Conservation (phyloP, 2,797 vertebrate genomes). For the Tragelaphus oryx region DNA sequence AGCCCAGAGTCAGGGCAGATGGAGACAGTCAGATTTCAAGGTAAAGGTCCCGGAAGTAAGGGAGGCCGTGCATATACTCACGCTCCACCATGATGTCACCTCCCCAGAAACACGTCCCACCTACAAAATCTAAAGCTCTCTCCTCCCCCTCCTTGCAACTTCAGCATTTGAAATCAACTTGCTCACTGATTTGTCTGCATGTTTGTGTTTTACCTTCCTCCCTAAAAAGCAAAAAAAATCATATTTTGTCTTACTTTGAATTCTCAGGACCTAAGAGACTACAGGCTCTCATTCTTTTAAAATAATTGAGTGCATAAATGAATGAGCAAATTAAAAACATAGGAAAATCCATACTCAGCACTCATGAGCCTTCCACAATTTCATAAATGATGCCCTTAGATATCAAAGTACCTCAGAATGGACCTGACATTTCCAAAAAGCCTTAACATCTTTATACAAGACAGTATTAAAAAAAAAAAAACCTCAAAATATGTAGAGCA, state of each 20-base stretch:
- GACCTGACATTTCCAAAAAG: background rate
- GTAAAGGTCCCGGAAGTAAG: background rate
- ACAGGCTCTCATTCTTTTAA: background rate
- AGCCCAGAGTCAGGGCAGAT: background rate
- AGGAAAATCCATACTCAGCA: background rate
- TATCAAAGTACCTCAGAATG: background rate
- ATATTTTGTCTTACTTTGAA: background rate
- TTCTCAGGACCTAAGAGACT: background rate
- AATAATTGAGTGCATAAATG: background rate
- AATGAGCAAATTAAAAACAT: background rate
- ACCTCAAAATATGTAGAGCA: background rate
- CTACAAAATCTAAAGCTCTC: background rate
- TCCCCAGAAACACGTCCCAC: background rate
- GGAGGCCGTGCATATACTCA: background rate
- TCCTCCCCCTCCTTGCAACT: background rate
- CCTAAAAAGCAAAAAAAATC: background rate
- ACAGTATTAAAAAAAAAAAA: background rate
- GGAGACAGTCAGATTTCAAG: background rate
- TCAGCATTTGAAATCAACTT: background rate
- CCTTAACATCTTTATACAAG: background rate
- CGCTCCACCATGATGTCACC: background rate
- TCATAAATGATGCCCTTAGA: background rate
- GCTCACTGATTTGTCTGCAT: background rate
- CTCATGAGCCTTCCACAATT: background rate
- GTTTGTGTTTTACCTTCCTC: background rate